A percentile compares a stretch with the other conserved stretches of the same genome.
These are phyloP conservation scores for Copsychus sechellarum DNA, from an alignment of 2,113 vertebrate species.

Conservation along the genomic window DNA sequence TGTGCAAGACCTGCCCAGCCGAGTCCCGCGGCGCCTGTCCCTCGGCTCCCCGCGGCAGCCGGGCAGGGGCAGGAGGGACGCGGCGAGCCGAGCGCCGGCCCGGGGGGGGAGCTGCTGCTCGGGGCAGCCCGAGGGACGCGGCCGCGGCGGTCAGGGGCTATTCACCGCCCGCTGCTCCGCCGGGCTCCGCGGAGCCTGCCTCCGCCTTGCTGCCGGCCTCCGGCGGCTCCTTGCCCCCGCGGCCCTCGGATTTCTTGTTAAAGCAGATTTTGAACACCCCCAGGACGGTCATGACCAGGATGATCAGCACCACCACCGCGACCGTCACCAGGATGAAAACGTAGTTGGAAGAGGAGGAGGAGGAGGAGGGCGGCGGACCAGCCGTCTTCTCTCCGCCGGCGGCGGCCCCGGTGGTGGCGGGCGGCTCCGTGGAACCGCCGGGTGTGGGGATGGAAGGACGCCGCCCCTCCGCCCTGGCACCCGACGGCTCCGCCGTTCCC, in stretches of 20 bases:
- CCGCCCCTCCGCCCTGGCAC: neutral
- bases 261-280: slow-evolving; percentile 73
- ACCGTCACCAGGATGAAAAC: slow-evolving; percentile 71
- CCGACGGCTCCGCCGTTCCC: neutral
- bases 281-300: slow-evolving; percentile 70
- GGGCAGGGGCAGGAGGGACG: neutral
- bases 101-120: neutral
- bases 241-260: slow-evolving; percentile 7
- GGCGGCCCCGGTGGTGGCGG: neutral
- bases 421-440: neutral
- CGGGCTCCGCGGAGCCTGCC: neutral
- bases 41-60: neutral
- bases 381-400: neutral
- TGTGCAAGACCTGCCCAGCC: neutral
- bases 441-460: neutral
- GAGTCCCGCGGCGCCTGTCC: neutral
- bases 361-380: neutral
- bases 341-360: slow-evolving; percentile 17
- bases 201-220: neutral
- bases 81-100: neutral
- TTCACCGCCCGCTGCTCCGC: neutral
- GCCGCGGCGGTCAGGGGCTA: neutral
- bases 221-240: neutral
- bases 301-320: slow-evolving; percentile 67
- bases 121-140: neutral